phyloP scores from a whole-genome alignment of 2,113 vertebrate genomes.

The Sapayoa aenigma region DNA sequence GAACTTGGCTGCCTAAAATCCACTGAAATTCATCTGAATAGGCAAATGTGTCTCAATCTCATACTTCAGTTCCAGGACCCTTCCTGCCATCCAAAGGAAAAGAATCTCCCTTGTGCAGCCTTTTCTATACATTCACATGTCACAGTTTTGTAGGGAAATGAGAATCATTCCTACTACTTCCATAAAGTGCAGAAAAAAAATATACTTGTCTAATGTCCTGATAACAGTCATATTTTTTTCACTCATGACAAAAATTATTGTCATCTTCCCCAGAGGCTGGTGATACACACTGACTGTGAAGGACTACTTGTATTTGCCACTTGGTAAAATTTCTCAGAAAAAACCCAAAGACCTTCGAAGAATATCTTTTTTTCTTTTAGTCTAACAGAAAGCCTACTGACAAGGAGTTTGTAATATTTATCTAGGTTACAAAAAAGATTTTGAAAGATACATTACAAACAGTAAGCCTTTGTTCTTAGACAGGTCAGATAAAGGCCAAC shows the following conservation, averaged over 20 bases:
- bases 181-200: neutral
- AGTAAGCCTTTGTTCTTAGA: neutral
- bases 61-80: neutral
- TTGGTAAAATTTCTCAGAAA: neutral
- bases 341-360: neutral
- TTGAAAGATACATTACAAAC: neutral
- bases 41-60: neutral
- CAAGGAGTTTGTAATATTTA: neutral
- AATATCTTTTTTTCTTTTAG: neutral
- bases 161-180: neutral
- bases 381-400: neutral
- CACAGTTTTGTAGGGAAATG: neutral
- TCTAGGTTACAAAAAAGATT: neutral
- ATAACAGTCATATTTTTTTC: neutral
- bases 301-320: neutral
- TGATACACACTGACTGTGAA: neutral
- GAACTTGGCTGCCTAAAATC: neutral
- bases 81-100: neutral
- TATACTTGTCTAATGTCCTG: neutral
- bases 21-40: neutral
- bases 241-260: neutral
- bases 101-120: neutral
- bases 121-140: neutral
- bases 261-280: neutral
- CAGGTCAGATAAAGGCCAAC: neutral